Percentiles rank a stretch among this genome's conserved stretches.
phyloP scores from a whole-genome alignment of 2,797 vertebrate species.

The Paramormyrops hopkinsi region DNA sequence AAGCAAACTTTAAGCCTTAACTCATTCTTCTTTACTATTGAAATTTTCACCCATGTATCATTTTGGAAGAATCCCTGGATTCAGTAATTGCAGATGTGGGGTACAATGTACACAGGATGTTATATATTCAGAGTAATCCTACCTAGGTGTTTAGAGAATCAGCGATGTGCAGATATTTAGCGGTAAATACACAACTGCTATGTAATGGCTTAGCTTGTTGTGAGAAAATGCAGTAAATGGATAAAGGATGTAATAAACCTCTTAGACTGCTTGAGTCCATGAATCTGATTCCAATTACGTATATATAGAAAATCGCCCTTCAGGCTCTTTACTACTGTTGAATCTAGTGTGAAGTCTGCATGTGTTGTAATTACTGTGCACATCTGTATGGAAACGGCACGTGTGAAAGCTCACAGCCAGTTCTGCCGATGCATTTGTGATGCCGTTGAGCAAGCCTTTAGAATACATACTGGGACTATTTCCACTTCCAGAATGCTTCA shows the following conservation, averaged over 20 bases:
- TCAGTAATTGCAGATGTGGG: neutral
- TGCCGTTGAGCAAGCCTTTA: neutral
- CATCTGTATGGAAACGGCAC: neutral
- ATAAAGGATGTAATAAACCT: neutral
- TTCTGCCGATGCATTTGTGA: neutral
- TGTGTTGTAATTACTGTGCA: neutral
- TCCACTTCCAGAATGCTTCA: neutral
- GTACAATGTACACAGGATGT: neutral
- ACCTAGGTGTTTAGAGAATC: neutral
- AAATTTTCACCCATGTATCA: neutral
- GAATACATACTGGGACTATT: conserved; percentile 2
- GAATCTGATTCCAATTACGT: neutral
- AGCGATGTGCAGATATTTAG: neutral
- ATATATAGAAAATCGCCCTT: neutral
- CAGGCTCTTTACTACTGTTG: neutral
- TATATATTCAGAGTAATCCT: neutral
- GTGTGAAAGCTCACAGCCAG: neutral
- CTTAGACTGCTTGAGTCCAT: neutral
- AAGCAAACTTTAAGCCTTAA: neutral
- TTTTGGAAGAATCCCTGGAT: neutral
- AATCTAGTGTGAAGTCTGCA: neutral
- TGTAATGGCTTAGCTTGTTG: neutral
- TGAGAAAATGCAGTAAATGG: neutral
- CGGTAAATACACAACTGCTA: neutral
- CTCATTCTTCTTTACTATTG: neutral